Conservation (phyloP, 92 coral and sea anemone species). For the Bergia sp. region DNA sequence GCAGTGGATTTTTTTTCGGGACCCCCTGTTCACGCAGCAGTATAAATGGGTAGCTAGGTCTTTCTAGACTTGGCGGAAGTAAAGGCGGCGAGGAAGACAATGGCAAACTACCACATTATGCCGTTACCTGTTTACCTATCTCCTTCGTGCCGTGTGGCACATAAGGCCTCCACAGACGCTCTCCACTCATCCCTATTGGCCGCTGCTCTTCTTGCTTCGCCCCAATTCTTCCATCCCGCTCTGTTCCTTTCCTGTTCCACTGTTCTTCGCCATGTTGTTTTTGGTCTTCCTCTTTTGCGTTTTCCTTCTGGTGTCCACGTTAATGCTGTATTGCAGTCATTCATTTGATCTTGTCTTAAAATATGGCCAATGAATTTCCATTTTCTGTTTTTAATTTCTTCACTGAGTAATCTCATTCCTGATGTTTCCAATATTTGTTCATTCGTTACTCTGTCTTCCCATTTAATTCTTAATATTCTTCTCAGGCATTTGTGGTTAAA, state of each 20-base stretch:
- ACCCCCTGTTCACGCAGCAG: no score
- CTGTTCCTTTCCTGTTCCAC: neutral
- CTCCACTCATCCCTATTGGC: neutral
- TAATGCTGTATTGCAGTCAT: neutral
- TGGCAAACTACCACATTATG: no score
- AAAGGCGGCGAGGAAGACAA: no score
- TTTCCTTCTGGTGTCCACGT: neutral
- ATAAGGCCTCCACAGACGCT: neutral
- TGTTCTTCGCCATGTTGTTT: neutral
- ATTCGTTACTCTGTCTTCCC: neutral
- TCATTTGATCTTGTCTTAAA: neutral
- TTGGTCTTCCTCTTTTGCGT: no score
- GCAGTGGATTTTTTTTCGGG: no score
- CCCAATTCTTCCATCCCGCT: neutral
- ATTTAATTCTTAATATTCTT: neutral
- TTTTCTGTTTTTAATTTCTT: neutral
- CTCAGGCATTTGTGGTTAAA: slow-evolving; percentile 12
- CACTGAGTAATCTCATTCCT: neutral
- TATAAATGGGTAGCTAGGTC: no score
- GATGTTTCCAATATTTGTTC: neutral
- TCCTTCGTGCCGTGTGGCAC: neutral
- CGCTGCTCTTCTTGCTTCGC: neutral
- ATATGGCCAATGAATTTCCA: slow-evolving; percentile 2
- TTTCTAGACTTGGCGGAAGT: no score
- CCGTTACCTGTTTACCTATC: neutral